A percentile compares a stretch with the other conserved stretches of the same genome.
Conservation (phyloP, 1,140 invertebrate genomes). For the Whitmania pigra region DNA sequence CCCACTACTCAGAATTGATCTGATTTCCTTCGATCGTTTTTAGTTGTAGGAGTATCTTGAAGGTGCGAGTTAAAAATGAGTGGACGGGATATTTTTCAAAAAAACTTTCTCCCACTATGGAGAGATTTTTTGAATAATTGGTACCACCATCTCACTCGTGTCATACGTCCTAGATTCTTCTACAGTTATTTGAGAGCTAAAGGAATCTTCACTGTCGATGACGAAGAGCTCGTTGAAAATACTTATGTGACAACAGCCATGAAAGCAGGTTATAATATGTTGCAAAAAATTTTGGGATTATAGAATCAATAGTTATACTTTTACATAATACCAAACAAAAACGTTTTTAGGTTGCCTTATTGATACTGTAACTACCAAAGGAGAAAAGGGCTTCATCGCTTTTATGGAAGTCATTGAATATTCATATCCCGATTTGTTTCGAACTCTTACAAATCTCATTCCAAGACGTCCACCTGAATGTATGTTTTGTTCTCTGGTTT, state of each 20-base stretch:
- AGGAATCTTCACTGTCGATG: constrained; percentile 6
- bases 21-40: no score
- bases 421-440: constrained; percentile 11
- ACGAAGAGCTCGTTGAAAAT: constrained; percentile 16
- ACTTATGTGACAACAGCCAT: constrained; percentile 17
- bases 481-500: background rate
- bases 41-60: no score
- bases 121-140: background rate
- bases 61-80: no score
- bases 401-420: constrained; percentile 20
- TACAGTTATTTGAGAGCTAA: constrained; percentile 6
- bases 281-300: no score
- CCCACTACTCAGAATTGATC: no score
- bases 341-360: constrained; percentile 12
- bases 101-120: constrained; percentile 2
- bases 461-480: constrained; percentile 14
- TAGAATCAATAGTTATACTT: background rate
- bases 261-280: constrained; percentile 8
- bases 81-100: no score
- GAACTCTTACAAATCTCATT: background rate
- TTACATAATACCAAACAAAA: background rate
- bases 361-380: constrained; percentile 11
- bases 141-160: constrained; percentile 8
- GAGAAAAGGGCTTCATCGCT: constrained; percentile 1
- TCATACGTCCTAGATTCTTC: constrained; percentile 9